Conservation (phyloP, 2,797 vertebrate genomes). For the Ctenopoma kingsleyae region DNA sequence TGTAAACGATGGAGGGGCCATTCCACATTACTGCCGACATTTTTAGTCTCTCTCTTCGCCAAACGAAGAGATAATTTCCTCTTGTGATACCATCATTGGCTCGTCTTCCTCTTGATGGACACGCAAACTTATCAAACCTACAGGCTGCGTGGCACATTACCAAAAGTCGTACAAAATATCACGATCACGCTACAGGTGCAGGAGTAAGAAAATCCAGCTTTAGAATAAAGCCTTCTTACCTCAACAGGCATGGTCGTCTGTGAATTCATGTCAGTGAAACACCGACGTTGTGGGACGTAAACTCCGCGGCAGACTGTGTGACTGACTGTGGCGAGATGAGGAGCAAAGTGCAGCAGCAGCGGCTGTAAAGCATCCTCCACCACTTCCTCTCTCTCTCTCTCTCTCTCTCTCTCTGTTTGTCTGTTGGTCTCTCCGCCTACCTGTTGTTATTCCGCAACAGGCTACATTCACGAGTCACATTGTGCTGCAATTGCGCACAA, state of each 20-base stretch:
- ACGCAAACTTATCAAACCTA: background rate
- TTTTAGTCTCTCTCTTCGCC: constrained; percentile 31
- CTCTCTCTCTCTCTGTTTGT: constrained; percentile 4
- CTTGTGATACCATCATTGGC: constrained; percentile 41
- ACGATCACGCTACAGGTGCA: too few relatives aligned
- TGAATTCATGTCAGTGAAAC: constrained; percentile 11
- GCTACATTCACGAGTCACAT: constrained; percentile 20
- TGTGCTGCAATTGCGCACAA: background rate
- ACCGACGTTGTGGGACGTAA: background rate
- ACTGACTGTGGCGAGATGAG: constrained; percentile 32
- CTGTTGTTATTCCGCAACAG: constrained; percentile 34
- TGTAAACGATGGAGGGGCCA: constrained; percentile 42
- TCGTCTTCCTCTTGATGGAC: constrained; percentile 25
- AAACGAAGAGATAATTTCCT: constrained; percentile 52
- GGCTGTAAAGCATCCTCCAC: constrained; percentile 60
- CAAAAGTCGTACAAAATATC: background rate
- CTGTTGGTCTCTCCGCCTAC: constrained; percentile 52
- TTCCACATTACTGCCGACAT: constrained; percentile 17
- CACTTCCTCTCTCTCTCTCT: constrained; percentile 63
- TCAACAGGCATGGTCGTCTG: constrained; percentile 27
- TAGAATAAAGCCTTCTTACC: constrained; percentile 46
- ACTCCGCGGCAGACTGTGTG: constrained; percentile 3
- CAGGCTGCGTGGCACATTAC: background rate
- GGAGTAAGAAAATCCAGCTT: background rate
- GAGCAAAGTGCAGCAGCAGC: constrained; percentile 44